Conservation (phyloP, 1,140 invertebrate species). For the Linepithema humile region DNA sequence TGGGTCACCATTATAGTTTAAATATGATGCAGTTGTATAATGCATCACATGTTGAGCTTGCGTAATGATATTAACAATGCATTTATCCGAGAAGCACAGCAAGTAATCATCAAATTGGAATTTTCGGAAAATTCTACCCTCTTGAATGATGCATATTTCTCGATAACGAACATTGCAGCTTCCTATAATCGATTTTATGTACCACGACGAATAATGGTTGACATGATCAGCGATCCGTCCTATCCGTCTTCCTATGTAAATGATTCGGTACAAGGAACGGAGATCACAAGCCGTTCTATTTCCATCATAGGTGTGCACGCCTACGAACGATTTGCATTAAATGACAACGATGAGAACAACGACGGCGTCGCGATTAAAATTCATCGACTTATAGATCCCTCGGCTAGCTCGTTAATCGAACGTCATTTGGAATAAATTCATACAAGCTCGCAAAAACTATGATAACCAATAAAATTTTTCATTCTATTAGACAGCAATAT, state of each 20-base stretch:
- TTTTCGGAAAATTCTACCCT: slow-evolving; percentile 24
- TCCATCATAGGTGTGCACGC: slow-evolving; percentile 40
- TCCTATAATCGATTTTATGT: slow-evolving; percentile 67
- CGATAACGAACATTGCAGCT: slow-evolving; percentile 60
- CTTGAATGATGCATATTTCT: slow-evolving; percentile 49
- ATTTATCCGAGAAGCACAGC: slow-evolving; percentile 22
- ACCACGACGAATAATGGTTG: slow-evolving; percentile 65
- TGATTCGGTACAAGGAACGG: slow-evolving; percentile 59
- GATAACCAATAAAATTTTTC: background rate
- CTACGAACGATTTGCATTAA: slow-evolving; percentile 15
- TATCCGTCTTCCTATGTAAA: slow-evolving; percentile 63
- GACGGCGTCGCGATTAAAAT: slow-evolving; percentile 48
- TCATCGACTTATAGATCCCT: background rate
- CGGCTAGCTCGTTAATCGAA: background rate
- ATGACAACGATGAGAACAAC: slow-evolving; percentile 55
- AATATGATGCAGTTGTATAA: background rate
- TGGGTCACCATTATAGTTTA: background rate
- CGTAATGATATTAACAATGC: background rate
- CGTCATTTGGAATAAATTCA: background rate
- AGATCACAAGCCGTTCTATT: slow-evolving; percentile 64
- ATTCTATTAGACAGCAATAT: background rate
- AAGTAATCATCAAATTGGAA: background rate
- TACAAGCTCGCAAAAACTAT: background rate
- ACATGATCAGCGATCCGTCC: slow-evolving; percentile 65
- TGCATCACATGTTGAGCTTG: background rate